phyloP scores from a whole-genome alignment of 2,888 invertebrate species.

The Andrena dorsata region DNA sequence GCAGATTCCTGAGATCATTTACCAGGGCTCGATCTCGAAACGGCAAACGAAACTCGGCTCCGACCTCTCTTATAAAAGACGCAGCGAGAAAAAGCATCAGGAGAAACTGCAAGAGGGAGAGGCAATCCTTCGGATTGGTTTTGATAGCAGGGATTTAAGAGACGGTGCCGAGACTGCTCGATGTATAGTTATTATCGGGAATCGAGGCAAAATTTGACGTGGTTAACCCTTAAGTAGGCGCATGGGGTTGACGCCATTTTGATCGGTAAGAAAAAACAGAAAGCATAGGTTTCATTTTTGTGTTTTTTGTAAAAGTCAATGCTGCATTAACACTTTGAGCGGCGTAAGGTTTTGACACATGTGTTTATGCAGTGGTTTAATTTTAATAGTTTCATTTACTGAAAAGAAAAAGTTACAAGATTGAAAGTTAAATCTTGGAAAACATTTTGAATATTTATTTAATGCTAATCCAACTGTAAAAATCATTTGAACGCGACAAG shows the following conservation, averaged over 20 bases:
- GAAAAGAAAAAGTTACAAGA: no score
- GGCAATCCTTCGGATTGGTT: constrained; percentile 14
- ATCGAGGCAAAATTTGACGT: background rate
- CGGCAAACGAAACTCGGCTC: constrained; percentile 30
- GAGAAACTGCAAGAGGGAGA: constrained; percentile 15
- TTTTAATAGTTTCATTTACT: no score
- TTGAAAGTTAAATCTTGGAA: background rate
- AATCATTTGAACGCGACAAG: background rate
- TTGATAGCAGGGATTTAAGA: background rate
- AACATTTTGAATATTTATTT: background rate
- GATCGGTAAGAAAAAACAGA: no score
- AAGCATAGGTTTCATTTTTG: no score
- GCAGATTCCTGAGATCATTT: constrained; percentile 29
- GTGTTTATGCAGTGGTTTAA: no score
- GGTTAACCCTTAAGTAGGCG: no score
- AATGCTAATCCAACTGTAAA: background rate
- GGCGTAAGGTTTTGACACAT: no score
- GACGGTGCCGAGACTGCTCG: background rate
- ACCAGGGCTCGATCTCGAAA: constrained; percentile 9
- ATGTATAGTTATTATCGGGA: background rate
- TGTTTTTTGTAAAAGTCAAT: no score
- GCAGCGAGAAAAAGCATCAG: constrained; percentile 15
- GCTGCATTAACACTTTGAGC: no score
- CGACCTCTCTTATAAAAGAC: background rate
- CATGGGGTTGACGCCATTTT: no score